These are phyloP conservation scores for Apogon talboti DNA, from an alignment of 2,797 vertebrate species.

Conservation along the genomic window DNA sequence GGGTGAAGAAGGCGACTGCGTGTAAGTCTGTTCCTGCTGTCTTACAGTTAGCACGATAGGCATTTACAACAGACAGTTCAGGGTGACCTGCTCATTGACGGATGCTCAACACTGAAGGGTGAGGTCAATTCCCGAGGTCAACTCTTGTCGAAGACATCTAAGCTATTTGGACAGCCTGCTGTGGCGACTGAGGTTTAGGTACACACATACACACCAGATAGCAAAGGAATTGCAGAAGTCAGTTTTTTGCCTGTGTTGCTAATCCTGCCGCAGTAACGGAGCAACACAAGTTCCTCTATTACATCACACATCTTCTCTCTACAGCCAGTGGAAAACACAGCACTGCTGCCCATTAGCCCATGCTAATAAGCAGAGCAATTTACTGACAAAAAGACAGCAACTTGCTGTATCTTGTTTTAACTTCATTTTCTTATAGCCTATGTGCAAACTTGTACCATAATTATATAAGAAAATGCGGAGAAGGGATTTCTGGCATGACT, in stretches of 20 bases:
- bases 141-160: slow-evolving; percentile 39
- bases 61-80: slow-evolving; percentile 56
- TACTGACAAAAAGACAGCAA: too few relatives aligned
- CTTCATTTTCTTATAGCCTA: not conserved
- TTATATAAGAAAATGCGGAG: too few relatives aligned
- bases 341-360: slow-evolving; percentile 27
- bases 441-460: too few relatives aligned
- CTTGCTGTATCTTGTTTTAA: not conserved
- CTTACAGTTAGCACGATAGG: slow-evolving; percentile 33
- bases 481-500: too few relatives aligned
- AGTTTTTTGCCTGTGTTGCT: slow-evolving; percentile 44
- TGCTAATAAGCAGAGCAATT: slow-evolving; percentile 23
- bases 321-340: slow-evolving; percentile 34
- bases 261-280: slow-evolving; percentile 61
- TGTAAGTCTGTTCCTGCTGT: slow-evolving; percentile 26
- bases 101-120: slow-evolving; percentile 17
- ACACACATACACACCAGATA: slow-evolving; percentile 31
- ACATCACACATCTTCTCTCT: slow-evolving; percentile 43
- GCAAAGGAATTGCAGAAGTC: slow-evolving; percentile 45
- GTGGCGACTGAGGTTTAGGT: slow-evolving; percentile 28
- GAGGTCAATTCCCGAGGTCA: slow-evolving; percentile 40
- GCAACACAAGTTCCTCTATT: slow-evolving; percentile 45
- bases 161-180: slow-evolving; percentile 28
- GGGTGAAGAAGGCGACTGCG: slow-evolving; percentile 24
- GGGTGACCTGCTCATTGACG: slow-evolving; percentile 61